Evolutionary conservation across 2,888 invertebrate species (phyloP), one percentile per base, ranked within the genome.

Genomic region (Temnothorax unifasciatus): DNA sequence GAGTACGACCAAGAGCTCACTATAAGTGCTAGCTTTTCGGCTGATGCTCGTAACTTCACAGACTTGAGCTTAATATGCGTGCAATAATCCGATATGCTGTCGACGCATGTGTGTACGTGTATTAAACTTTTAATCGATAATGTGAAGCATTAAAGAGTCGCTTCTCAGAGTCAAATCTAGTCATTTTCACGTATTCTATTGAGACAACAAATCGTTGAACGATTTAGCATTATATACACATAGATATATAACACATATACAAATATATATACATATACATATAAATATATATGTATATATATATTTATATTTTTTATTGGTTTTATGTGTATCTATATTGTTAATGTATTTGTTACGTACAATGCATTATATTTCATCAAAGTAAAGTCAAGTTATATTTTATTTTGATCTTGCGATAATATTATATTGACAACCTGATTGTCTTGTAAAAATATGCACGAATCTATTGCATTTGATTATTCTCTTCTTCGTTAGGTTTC

Each of bases 21-120:
- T 82, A 44, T 18, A 41, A 64, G 59, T 82, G 41, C n/a, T 88
- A 75, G 69, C 74, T 71, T 89, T 79, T 83, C 5, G 81, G 82
- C 38, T 61, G 29, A 63, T 9, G 64, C 69, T 86, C 85, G 34
- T 76, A 54, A 88, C 44, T 64, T 69, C 74, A 63, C 76, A 66
- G 61, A 52, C 66, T 82, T 81, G 75, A 81, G 71, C 71, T 84
- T 86, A 63, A 79, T 82, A 82, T 66, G 61, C 57, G 59, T 83
- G 77, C 81, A 69, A 86, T 71, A 79, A 76, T 76, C 66, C 59
- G 29, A 54, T 68, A 25, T 77, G 63, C 47, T 64, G 29, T 83
- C 57, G 8, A 81, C 81, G 52, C 75, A 82, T 84, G 59, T 69
- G 13, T 52, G 52, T 82, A 73, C 41, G 74, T 85, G 59, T 82